Evolutionary conservation across 2,888 invertebrate species (phyloP).

Genomic region (Acrobasis consociella): DNA sequence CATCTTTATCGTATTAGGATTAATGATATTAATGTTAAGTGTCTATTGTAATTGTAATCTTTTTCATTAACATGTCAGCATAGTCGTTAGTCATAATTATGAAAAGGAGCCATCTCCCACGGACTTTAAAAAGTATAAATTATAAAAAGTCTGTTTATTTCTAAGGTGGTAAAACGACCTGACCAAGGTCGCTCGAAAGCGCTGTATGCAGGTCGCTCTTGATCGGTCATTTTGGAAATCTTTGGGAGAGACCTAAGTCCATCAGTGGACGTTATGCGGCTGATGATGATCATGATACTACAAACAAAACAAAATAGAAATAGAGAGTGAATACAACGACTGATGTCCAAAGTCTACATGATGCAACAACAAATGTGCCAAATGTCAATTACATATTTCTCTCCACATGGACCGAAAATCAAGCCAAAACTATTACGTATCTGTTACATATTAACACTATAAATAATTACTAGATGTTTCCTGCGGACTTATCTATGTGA

Average conservation of each 20-base stretch:
- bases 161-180: no score
- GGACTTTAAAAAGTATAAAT: no score
- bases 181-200: no score
- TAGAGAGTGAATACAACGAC: not conserved
- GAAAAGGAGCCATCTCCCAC: not conserved
- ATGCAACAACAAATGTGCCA: not conserved
- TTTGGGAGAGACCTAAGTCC: no score
- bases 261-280: no score
- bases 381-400: not conserved
- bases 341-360: not conserved
- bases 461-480: no score
- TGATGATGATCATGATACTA: no score
- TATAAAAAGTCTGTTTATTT: no score
- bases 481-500: no score
- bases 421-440: not conserved
- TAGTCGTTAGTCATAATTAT: not conserved
- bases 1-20: not conserved
- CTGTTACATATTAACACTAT: not conserved
- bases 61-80: no score
- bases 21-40: not conserved
- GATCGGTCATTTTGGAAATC: no score
- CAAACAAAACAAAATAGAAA: not conserved
- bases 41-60: not conserved
- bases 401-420: not conserved
- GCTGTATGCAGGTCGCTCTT: no score